These are phyloP conservation scores for Coranthus polyacanthus DNA, from an alignment of 2,797 vertebrate species.

Conservation along the genomic window DNA sequence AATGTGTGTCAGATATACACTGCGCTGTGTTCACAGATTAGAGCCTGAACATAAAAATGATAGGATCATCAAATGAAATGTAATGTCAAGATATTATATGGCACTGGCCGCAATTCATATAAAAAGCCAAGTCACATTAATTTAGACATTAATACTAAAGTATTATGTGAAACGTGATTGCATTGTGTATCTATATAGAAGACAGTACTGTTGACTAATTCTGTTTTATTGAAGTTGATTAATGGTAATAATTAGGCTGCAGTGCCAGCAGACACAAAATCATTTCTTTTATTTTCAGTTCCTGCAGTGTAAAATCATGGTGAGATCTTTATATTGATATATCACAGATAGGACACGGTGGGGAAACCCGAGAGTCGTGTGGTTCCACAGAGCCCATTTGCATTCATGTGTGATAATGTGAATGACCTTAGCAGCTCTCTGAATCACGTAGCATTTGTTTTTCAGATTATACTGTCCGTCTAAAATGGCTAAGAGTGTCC, in stretches of 20 bases:
- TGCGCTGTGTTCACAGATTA: conserved; percentile 73
- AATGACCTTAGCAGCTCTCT: conserved; percentile 41
- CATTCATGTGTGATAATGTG: conserved; percentile 58
- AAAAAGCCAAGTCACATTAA: too few species aligned
- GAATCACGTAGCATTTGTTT: conserved; percentile 25
- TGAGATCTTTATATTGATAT: conserved; percentile 20
- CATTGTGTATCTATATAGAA: too few species aligned
- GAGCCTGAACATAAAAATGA: conserved; percentile 65
- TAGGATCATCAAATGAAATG: conserved; percentile 41
- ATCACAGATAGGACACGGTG: conserved; percentile 29
- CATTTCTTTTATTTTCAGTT: conserved; percentile 9
- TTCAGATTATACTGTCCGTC: conserved; percentile 28
- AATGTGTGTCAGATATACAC: conserved; percentile 76
- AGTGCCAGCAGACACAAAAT: background rate
- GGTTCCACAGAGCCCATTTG: conserved; percentile 47
- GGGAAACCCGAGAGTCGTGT: conserved; percentile 47
- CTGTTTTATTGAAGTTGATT: too few species aligned
- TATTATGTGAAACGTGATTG: too few species aligned
- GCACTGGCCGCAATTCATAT: background rate
- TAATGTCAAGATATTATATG: background rate
- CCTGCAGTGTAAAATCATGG: conserved; percentile 19
- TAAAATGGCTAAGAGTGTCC: conserved; percentile 15
- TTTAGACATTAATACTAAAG: too few species aligned
- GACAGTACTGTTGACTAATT: too few species aligned
- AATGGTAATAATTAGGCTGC: too few species aligned